phyloP scores from a whole-genome alignment of 2,113 vertebrate species.

The Vulpes vulpes region DNA sequence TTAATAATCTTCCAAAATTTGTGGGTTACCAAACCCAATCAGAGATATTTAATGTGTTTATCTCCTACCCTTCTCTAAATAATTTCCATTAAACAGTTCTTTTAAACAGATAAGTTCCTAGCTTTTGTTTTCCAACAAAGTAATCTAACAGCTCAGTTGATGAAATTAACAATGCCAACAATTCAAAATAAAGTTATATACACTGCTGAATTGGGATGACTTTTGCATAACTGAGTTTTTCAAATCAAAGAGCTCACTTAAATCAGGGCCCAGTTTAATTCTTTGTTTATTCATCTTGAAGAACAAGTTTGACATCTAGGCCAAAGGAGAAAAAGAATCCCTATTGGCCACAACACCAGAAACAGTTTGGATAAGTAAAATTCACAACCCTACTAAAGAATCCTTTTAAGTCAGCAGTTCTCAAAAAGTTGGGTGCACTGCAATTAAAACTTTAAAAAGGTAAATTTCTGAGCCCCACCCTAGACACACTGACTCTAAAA shows the following conservation, averaged over 20 bases:
- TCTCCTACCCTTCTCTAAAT: not conserved
- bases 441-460: not conserved
- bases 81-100: not conserved
- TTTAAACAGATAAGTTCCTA: not conserved
- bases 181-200: constrained; percentile 51
- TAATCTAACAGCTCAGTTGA: not conserved
- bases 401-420: not conserved
- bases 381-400: not conserved
- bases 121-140: constrained; percentile 39
- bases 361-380: not conserved
- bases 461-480: not conserved
- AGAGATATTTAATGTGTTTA: not conserved
- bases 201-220: not conserved
- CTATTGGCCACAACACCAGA: not conserved
- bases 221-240: not conserved
- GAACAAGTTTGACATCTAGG: not conserved
- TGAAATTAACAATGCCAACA: not conserved
- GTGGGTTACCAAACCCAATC: not conserved
- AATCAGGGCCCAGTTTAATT: not conserved
- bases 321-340: not conserved
- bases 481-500: not conserved
- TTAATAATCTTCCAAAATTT: not conserved
- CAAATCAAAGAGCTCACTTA: not conserved
- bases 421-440: not conserved
- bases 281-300: not conserved